These are phyloP conservation scores for Paraescarpia echinospica DNA, from an alignment of 1,140 invertebrate genomes.

Conservation along the genomic window DNA sequence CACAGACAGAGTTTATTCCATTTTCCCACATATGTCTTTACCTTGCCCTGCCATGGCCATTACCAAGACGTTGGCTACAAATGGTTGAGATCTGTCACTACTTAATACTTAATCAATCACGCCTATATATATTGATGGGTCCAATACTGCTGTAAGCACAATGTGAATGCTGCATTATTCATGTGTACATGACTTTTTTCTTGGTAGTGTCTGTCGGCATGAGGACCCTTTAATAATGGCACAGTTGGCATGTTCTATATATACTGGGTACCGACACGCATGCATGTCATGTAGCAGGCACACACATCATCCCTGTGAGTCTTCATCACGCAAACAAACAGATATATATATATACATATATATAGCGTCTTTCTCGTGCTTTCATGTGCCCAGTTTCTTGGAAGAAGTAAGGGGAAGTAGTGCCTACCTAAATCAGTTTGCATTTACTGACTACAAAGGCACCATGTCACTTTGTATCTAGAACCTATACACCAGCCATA, in stretches of 20 bases:
- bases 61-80: background rate
- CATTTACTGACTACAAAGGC: too few species aligned
- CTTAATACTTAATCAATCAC: background rate
- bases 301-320: too few species aligned
- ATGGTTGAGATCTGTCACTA: background rate
- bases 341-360: too few species aligned
- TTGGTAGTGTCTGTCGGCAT: background rate
- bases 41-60: background rate
- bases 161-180: background rate
- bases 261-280: background rate
- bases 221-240: background rate
- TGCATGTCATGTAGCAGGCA: background rate
- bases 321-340: too few species aligned
- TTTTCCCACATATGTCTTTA: background rate
- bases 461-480: too few species aligned
- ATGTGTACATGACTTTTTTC: background rate
- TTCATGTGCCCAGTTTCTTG: too few species aligned
- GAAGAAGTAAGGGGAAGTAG: too few species aligned
- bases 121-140: background rate
- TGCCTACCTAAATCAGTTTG: too few species aligned
- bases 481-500: background rate
- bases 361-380: too few species aligned
- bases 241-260: background rate
- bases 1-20: background rate
- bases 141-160: background rate